Conservation (phyloP, 2,113 vertebrate species). For the Himantopus leucocephalus region DNA sequence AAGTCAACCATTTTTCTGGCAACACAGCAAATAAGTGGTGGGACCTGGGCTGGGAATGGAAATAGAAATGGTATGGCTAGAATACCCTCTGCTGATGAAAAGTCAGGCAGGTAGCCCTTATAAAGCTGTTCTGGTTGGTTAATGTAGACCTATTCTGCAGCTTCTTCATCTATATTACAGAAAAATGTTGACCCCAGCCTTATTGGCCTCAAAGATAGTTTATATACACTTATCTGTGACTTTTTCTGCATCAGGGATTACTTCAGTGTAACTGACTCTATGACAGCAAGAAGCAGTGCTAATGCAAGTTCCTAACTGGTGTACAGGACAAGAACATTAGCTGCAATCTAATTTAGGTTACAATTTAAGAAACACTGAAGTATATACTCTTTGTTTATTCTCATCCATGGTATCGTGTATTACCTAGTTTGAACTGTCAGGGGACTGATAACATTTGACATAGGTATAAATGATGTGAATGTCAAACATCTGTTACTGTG, state of each 20-base stretch:
- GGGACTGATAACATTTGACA: background rate
- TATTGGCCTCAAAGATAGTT: background rate
- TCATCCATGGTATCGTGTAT: background rate
- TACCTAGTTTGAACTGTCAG: background rate
- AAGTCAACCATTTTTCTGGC: background rate
- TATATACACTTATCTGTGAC: too few species aligned
- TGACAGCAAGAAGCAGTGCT: background rate
- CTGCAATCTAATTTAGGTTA: background rate
- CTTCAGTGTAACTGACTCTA: background rate
- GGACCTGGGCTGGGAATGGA: background rate
- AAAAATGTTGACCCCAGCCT: background rate
- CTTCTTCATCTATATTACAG: background rate
- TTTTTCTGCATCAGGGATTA: background rate
- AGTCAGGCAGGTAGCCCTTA: too few species aligned
- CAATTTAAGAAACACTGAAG: background rate
- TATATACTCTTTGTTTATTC: background rate
- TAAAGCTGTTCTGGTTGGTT: background rate
- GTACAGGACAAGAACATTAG: background rate
- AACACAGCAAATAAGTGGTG: background rate
- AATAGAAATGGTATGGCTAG: too few species aligned
- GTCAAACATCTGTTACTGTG: background rate
- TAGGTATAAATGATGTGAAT: background rate
- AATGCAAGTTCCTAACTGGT: background rate
- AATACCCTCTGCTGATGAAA: background rate
- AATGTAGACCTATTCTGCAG: background rate